Base-by-base conservation (phyloP, 1,140 invertebrate genomes). In the Chironomus tepperi region DNA sequence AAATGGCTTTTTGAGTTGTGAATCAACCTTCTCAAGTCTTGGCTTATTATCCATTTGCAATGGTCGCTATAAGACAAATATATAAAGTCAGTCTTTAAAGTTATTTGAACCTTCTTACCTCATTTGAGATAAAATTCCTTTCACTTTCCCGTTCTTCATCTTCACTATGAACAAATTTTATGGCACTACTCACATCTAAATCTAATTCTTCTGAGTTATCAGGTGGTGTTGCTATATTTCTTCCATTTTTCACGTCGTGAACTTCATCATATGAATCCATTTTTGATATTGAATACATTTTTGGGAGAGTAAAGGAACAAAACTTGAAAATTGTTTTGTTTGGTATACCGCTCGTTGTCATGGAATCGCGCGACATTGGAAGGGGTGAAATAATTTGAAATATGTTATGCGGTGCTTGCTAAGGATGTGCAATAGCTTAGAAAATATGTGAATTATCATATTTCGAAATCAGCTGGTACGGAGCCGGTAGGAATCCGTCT, bases 191-290 rank as follows among this genome's bases (percentile, higher is more conserved):
- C 7, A 70, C 65, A 19, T 70, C 65, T 70, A 70, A 70, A 70
- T 70, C 47, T 12, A 57, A 57, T n/a, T 57, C 47, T 3, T n/a
- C 47, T n/a, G 47, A 57, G 15, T 57, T 57, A 12, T 57, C 65
- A 10, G 65, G 65, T 70, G 65, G 65, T 6, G 65, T 70, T 9
- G n/a, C 65, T 21, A 70, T 70, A 19, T 70, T 70, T 70, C 65
- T 15, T 18, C n/a, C 65, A 70, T 70, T 70, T 70, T 70, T 70
- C n/a, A 70, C 65, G 19, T 70, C 65, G 19, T 70, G 65, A 70
- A 70, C 65, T 16, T 70, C 65, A 70, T 70, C 65, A 6, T 70
- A 70, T 19, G 65, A 70, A 70, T 70, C 65, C 65, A 70, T 70
- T 70, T 18, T 70, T 7, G 65, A 19, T 70, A 57, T 57, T n/a